A percentile compares a stretch with the other conserved stretches of the same genome.
phyloP scores from a whole-genome alignment of 2,888 invertebrate genomes.

The Lasioglossum lativentre region DNA sequence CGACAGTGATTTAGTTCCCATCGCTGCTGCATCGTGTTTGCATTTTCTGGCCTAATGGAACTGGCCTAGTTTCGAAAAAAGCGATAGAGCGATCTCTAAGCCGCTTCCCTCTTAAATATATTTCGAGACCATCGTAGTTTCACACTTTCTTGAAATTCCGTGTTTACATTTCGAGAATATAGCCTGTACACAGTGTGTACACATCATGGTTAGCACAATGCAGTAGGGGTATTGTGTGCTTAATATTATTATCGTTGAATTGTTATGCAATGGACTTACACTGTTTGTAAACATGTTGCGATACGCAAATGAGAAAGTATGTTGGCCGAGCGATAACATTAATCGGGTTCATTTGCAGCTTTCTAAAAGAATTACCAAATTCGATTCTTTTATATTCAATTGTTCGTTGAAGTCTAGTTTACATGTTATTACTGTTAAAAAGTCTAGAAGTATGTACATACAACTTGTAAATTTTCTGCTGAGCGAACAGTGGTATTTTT shows the following conservation, averaged over 20 bases:
- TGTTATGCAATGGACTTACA: background rate
- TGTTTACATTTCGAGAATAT: background rate
- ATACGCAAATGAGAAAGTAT: background rate
- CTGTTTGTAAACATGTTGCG: background rate
- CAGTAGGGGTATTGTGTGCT: background rate
- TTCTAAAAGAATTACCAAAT: background rate
- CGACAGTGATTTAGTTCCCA: background rate
- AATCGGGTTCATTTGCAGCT: background rate
- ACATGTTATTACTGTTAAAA: background rate
- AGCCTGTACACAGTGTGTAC: background rate
- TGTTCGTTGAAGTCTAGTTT: background rate
- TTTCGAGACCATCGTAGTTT: background rate
- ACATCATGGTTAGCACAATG: background rate
- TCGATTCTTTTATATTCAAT: background rate
- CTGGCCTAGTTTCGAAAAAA: constrained; percentile 1
- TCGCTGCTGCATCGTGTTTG: constrained; percentile 3
- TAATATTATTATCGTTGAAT: background rate
- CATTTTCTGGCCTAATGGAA: constrained; percentile 3
- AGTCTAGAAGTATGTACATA: background rate
- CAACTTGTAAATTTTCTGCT: no score
- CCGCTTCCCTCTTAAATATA: background rate
- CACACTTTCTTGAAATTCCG: background rate
- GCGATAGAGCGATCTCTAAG: background rate
- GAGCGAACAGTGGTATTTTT: no score
- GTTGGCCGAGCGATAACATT: background rate